A percentile compares a stretch with the other conserved stretches of the same genome.
Conservation (phyloP, 1,140 invertebrate species). For the Sarcophaga peregrina region DNA sequence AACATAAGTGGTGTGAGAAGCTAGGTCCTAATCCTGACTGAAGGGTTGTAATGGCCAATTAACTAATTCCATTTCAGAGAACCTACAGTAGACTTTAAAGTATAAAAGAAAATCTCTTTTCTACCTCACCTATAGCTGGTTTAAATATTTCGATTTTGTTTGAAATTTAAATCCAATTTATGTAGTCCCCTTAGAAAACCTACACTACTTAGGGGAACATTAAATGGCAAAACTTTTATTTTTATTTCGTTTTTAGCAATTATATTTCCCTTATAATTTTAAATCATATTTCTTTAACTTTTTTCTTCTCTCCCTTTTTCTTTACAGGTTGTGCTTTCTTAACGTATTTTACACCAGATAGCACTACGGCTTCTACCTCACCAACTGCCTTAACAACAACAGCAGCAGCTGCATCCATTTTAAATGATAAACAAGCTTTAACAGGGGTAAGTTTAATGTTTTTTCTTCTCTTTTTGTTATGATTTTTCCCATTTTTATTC, state of each 20-base stretch:
- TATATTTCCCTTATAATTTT: neutral
- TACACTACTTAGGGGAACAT: neutral
- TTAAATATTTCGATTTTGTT: no score
- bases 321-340: constrained; percentile 94
- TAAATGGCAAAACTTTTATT: neutral
- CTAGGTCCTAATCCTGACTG: no score
- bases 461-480: constrained; percentile 19
- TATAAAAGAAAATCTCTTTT: no score
- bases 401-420: constrained; percentile 78
- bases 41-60: no score
- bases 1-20: no score
- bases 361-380: constrained; percentile 77
- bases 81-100: no score
- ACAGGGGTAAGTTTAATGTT: constrained; percentile 86
- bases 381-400: constrained; percentile 57
- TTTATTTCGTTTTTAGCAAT: neutral
- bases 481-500: no score
- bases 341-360: constrained; percentile 95
- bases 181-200: neutral
- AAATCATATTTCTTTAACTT: no score
- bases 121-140: no score
- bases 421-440: constrained; percentile 97
- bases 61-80: no score
- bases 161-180: neutral
- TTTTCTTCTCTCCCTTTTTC: constrained; percentile 58